A percentile compares a stretch with the other conserved stretches of the same genome.
These are phyloP conservation scores for Scelioninae gen. 2 DNA, from an alignment of 2,888 invertebrate species.

Conservation along the genomic window DNA sequence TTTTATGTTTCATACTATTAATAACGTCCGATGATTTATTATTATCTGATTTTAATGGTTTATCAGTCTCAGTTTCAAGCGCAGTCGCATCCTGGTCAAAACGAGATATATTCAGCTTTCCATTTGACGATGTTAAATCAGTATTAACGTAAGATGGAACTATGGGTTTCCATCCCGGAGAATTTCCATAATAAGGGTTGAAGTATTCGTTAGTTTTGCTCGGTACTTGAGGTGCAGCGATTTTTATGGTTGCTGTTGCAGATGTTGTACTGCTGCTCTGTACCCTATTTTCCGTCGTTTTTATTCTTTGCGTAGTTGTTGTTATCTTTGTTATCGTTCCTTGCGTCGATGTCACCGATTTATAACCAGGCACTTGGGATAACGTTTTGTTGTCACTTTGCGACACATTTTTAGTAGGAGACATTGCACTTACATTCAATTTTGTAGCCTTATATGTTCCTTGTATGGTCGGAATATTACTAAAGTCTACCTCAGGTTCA, in stretches of 20 bases:
- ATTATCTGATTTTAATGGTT: too few relatives aligned
- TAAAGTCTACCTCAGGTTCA: slow-evolving; percentile 71
- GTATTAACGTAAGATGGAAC: slow-evolving; percentile 69
- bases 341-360: slow-evolving; percentile 18
- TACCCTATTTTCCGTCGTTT: slow-evolving; percentile 1
- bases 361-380: background rate
- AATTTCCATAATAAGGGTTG: slow-evolving; percentile 72
- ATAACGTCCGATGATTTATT: background rate
- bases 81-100: too few relatives aligned
- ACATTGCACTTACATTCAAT: slow-evolving; percentile 64
- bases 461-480: slow-evolving; percentile 72
- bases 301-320: slow-evolving; percentile 27
- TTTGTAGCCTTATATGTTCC: slow-evolving; percentile 72
- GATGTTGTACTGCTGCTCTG: background rate
- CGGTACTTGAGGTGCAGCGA: slow-evolving; percentile 71
- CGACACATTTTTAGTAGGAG: slow-evolving; percentile 30
- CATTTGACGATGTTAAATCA: slow-evolving; percentile 64
- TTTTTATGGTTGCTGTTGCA: slow-evolving; percentile 59
- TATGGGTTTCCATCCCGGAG: slow-evolving; percentile 74
- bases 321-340: slow-evolving; percentile 53
- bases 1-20: slow-evolving; percentile 15
- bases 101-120: slow-evolving; percentile 29
- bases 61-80: slow-evolving; percentile 1
- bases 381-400: background rate
- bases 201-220: slow-evolving; percentile 66